A percentile compares a stretch with the other conserved stretches of the same genome.
Evolutionary conservation across 1,140 invertebrate species (phyloP).

Genomic region (Aporrectodea caliginosa): DNA sequence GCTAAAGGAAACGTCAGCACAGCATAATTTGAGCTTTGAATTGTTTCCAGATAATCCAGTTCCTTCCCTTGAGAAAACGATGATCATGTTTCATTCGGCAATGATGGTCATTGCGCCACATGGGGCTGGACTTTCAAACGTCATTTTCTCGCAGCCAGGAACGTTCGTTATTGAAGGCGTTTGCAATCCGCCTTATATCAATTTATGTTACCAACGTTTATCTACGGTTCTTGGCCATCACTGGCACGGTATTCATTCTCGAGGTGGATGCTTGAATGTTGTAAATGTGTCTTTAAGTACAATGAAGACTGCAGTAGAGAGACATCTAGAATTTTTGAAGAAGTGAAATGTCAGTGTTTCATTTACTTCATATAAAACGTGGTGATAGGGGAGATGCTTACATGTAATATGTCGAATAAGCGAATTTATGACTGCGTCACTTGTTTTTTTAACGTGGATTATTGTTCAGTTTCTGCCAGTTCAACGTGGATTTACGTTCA

Average conservation of each 20-base stretch:
- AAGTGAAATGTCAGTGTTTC: no score
- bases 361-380: no score
- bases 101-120: slow-evolving; percentile 26
- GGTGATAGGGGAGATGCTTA: no score
- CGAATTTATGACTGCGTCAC: no score
- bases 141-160: slow-evolving; percentile 16
- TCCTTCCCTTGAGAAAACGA: slow-evolving; percentile 17
- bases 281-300: slow-evolving; percentile 16
- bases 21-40: background rate
- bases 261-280: background rate
- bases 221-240: background rate
- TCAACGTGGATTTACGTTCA: no score
- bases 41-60: slow-evolving; percentile 17
- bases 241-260: slow-evolving; percentile 16
- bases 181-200: slow-evolving; percentile 6
- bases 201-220: slow-evolving; percentile 12
- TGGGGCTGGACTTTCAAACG: slow-evolving; percentile 23
- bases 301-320: no score
- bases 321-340: no score
- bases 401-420: no score
- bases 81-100: slow-evolving; percentile 18
- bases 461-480: no score
- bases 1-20: background rate
- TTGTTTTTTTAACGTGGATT: no score
- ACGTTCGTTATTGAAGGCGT: slow-evolving; percentile 27